Percentiles rank a stretch among this genome's conserved stretches.
phyloP scores from a whole-genome alignment of 23 tunicate species.

The Trididemnum nubilum region DNA sequence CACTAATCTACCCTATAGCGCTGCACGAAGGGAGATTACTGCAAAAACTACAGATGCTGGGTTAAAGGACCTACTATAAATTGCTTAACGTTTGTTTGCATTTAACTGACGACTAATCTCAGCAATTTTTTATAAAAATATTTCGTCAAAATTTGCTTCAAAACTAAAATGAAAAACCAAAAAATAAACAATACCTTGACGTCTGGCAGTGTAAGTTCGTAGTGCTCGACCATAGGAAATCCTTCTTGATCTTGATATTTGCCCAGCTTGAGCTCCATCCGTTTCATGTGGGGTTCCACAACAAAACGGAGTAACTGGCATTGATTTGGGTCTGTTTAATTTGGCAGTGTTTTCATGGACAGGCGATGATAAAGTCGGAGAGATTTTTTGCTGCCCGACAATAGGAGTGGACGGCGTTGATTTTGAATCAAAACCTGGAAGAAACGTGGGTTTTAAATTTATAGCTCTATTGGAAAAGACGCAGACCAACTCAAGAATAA shows the following conservation, averaged over 20 bases:
- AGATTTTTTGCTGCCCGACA: neutral
- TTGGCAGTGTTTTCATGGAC: neutral
- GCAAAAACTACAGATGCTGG: no score
- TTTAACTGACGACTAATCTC: no score
- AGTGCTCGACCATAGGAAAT: slow-evolving; percentile 78
- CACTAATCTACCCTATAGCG: no score
- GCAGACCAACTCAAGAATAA: no score
- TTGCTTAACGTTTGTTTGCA: no score
- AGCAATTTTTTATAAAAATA: no score
- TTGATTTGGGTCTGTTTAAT: slow-evolving; percentile 14
- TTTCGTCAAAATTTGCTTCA: no score
- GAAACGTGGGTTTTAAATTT: neutral
- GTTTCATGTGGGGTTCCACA: slow-evolving; percentile 70
- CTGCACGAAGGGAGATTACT: no score
- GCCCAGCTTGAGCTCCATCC: neutral
- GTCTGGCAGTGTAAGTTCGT: slow-evolving; percentile 55
- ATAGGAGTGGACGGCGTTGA: slow-evolving; percentile 23
- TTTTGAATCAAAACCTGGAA: slow-evolving; percentile 8
- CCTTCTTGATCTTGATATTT: slow-evolving; percentile 22
- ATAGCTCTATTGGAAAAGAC: no score
- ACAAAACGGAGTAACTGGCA: slow-evolving; percentile 62
- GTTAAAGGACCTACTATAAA: no score
- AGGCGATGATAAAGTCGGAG: neutral
- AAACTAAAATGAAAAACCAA: no score
- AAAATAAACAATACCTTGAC: no score